Evolutionary conservation across 2,113 vertebrate genomes (phyloP).

Genomic region (Pithys albifrons): DNA sequence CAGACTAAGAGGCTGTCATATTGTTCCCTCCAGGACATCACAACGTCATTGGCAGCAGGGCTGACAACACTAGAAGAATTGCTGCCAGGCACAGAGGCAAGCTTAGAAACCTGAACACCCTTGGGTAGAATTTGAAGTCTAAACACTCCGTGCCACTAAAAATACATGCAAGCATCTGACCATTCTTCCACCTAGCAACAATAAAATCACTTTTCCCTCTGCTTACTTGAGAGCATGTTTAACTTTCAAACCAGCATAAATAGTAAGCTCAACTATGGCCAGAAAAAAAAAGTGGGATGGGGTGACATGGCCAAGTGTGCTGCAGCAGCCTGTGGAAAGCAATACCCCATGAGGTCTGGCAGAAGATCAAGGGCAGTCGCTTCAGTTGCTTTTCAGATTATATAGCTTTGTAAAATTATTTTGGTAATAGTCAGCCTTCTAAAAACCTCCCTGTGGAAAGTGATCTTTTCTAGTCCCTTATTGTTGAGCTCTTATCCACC

Average conservation of each 20-base stretch:
- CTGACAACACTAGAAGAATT: not conserved
- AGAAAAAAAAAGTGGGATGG: not conserved
- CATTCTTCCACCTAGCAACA: constrained; percentile 23
- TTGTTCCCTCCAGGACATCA: constrained; percentile 18
- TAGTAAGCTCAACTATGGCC: not conserved
- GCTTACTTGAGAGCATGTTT: not conserved
- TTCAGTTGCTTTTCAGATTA: constrained; percentile 44
- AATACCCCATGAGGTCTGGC: constrained; percentile 50
- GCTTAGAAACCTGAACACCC: not conserved
- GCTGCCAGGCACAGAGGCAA: not conserved
- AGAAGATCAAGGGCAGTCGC: constrained; percentile 24
- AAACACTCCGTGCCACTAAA: not conserved
- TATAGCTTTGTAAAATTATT: constrained; percentile 28
- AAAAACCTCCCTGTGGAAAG: constrained; percentile 13
- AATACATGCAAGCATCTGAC: not conserved
- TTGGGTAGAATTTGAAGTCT: not conserved
- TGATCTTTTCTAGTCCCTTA: not conserved
- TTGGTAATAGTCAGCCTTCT: constrained; percentile 31
- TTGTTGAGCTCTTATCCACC: constrained; percentile 8
- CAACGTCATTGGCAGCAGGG: not conserved
- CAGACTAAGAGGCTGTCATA: not conserved
- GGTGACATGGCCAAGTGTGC: not conserved
- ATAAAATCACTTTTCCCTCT: not conserved
- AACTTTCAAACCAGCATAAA: constrained; percentile 22
- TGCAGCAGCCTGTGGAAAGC: constrained; percentile 38